Evolutionary conservation across 2,797 vertebrate genomes (phyloP), one percentile per base, ranked within the genome.

Genomic region (Sciurus carolinensis): DNA sequence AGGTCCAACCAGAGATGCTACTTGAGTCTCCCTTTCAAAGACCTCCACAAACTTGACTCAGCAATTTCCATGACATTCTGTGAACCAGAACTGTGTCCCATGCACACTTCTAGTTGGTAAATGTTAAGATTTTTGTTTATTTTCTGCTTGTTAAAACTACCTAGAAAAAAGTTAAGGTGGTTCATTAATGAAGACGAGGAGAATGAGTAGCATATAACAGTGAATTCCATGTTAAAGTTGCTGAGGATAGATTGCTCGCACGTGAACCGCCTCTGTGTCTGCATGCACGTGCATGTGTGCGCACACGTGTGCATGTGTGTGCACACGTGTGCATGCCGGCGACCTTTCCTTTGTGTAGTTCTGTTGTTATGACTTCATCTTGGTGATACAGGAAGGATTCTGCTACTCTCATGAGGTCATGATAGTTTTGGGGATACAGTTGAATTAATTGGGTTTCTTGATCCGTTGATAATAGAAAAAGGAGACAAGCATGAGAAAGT

Each of bases 261-360:
- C 6, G 2, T 9, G 8, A 39, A 42, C 80, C 20, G 69, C 17
- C n/a, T 50, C 39, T 26, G 1, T 5, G 2, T 26, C 12, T 20
- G 5, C 2, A 24, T 9, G 1, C 20, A 13, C 7, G 6, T 11
- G 17, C 11, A 9, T 30, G 57, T 3, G 7, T 22, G 5, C 30
- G n/a, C 20, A 8, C 54, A 57, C 54, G 7, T 17, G 8, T 1
- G 30, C 47, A 26, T 11, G 57, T 3, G 7, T 22, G 5, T 36
- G n/a, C 20, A 8, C 54, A 57, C 54, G 7, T 17, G 8, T 1
- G 30, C 47, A 26, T 11, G 9, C 59, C 59, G 24, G 22, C 24
- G 8, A 24, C 11, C 4, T 18, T 69, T 50, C 15, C 59, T 24
- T 3, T 24, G 2, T 14, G 11, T 26, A 30, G 57, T 22, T 0